phyloP scores from a whole-genome alignment of 2,797 vertebrate species.

The Scleropages formosus region DNA sequence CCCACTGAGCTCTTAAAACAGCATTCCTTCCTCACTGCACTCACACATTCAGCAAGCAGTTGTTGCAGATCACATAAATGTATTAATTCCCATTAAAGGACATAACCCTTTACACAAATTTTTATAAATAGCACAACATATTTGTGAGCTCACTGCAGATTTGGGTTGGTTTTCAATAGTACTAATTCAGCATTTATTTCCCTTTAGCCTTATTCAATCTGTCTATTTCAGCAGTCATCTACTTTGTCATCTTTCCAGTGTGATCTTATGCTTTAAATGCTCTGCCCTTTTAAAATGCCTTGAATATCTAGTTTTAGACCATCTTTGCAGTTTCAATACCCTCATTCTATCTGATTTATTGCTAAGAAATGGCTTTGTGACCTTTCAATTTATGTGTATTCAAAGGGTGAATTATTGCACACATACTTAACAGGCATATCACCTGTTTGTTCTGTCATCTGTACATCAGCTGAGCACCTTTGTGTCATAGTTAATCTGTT shows the following conservation, averaged over 20 bases:
- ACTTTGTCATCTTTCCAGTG: no score
- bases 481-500: neutral
- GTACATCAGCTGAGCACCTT: neutral
- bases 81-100: neutral
- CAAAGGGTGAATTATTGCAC: neutral
- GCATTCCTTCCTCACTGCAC: neutral
- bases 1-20: neutral
- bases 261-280: conserved; percentile 17
- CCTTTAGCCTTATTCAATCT: no score
- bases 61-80: neutral
- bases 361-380: neutral
- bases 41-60: neutral
- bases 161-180: no score
- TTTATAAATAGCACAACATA: no score
- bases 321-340: conserved; percentile 12
- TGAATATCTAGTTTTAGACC: neutral
- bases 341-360: conserved; percentile 9
- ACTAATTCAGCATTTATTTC: no score
- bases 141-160: no score
- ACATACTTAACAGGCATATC: neutral
- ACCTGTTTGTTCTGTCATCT: neutral
- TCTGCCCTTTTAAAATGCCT: neutral
- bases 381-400: neutral
- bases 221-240: no score
- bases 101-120: neutral